phyloP scores from a whole-genome alignment of 2,113 vertebrate genomes.

The Ammodytes marinus region DNA sequence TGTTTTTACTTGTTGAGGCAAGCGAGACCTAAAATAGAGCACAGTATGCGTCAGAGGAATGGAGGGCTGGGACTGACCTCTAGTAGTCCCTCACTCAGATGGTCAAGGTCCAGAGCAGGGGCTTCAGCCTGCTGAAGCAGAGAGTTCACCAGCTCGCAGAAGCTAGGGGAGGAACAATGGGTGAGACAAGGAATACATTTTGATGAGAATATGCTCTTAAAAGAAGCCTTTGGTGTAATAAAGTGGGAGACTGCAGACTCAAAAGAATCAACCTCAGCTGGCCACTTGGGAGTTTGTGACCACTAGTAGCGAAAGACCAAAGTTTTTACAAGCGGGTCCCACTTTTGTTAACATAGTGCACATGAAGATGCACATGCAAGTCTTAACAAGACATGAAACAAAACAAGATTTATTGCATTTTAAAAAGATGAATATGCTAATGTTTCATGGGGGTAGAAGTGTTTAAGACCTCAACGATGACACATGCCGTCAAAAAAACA shows the following conservation, averaged over 20 bases:
- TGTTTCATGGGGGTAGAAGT: background rate
- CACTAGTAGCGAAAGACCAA: no score
- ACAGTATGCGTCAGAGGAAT: background rate
- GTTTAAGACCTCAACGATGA: background rate
- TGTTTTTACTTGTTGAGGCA: constrained; percentile 13
- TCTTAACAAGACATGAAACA: background rate
- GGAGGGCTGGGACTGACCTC: constrained; percentile 84
- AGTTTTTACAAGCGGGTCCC: background rate
- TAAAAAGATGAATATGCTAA: background rate
- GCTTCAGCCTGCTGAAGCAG: constrained; percentile 80
- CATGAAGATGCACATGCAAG: background rate
- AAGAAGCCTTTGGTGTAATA: background rate
- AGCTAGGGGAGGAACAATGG: constrained; percentile 78
- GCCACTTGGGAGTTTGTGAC: background rate
- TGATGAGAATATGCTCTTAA: background rate
- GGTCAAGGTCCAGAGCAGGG: constrained; percentile 67
- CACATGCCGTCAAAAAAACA: background rate
- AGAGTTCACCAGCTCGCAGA: constrained; percentile 89
- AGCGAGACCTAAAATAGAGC: constrained; percentile 10
- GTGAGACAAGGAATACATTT: background rate
- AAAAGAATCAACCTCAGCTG: background rate
- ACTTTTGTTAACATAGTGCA: background rate
- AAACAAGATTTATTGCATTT: background rate
- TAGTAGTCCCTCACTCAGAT: constrained; percentile 75
- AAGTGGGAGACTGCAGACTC: background rate